Evolutionary conservation across 2,888 invertebrate species (phyloP), one percentile per base, ranked within the genome.

Genomic region (Gnatocerus cornutus): DNA sequence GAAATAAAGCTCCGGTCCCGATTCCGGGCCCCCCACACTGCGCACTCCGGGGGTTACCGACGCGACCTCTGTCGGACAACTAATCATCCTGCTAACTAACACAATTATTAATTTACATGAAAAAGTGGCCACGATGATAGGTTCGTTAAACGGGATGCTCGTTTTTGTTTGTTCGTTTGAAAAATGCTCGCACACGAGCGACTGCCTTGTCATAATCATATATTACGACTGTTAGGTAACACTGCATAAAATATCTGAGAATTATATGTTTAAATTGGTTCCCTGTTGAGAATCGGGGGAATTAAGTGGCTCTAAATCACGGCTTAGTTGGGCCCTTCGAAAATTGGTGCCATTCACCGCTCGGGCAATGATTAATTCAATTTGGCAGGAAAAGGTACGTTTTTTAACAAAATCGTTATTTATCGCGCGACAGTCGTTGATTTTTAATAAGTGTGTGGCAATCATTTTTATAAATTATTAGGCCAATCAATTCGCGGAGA

Each of bases 81-180:
- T 77, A 78, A 79, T 80, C 78, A 76, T 76, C 72, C 73, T 70
- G 73, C 74, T 78, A 76, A 75, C 76, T 78, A 79, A 79, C 78
- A 77, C 76, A 78, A 79, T 79, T 79, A 79, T 77, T 79, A 79
- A 79, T 80, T 79, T 78, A 78, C 77, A 77, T 76, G 74, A 73
- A 77, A 76, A 76, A 76, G 71, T 76, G 69, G 69, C 66, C 71
- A 69, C 68, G 72, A 71, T 75, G 74, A 78, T 78, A 74, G 74
- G 73, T 74, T 76, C 74, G 73, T 74, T 76, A 76, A 73, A 76
- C 72, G 75, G 71, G 68, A 52, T 48, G 67, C 53, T 73, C 70
- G 64, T 65, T 66, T 66, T 64, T 58, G 21, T 58, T 62, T 39
- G 16, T 39, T 68, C 37, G 48, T 48, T 66, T 65, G 48, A 65